phyloP scores from a whole-genome alignment of 2,113 vertebrate genomes.

The Solea solea region DNA sequence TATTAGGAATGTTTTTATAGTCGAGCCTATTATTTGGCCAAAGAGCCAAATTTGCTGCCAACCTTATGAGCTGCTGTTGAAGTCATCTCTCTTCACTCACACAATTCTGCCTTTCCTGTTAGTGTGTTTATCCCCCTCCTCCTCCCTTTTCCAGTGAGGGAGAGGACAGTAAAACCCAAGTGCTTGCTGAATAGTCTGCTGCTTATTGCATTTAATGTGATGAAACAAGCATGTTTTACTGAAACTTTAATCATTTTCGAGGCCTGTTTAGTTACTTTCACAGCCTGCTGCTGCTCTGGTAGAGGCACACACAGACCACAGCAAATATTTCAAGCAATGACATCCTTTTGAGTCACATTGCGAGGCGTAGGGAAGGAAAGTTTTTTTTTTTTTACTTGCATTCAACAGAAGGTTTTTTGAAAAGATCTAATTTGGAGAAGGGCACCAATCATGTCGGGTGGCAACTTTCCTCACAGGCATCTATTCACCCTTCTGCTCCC shows the following conservation, averaged over 20 bases:
- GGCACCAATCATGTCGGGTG: conserved; percentile 54
- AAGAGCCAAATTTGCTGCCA: conserved; percentile 39
- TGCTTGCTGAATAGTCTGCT: conserved; percentile 49
- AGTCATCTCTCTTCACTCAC: conserved; percentile 4
- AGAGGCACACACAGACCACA: conserved; percentile 22
- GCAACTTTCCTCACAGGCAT: conserved; percentile 51
- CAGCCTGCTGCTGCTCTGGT: conserved; percentile 14
- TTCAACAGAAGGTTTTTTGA: conserved; percentile 14
- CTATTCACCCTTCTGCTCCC: conserved; percentile 48
- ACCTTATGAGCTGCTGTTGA: conserved; percentile 29
- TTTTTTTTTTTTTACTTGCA: conserved; percentile 10
- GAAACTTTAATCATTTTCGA: conserved; percentile 56
- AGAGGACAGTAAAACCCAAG: conserved; percentile 41
- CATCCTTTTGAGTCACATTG: conserved; percentile 12
- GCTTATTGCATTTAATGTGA: conserved; percentile 58
- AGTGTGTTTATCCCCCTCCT: conserved; percentile 29
- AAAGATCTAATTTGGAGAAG: conserved; percentile 39
- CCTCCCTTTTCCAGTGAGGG: conserved; percentile 15
- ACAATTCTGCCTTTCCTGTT: conserved; percentile 21
- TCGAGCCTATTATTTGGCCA: conserved; percentile 47
- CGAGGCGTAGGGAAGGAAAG: neutral
- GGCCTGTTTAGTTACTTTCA: conserved; percentile 34
- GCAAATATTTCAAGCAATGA: conserved; percentile 47
- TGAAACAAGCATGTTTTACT: conserved; percentile 50
- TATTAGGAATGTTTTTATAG: conserved; percentile 52